Evolutionary conservation across 2,888 invertebrate genomes (phyloP).

Genomic region (Drosophila flavopinicola): DNA sequence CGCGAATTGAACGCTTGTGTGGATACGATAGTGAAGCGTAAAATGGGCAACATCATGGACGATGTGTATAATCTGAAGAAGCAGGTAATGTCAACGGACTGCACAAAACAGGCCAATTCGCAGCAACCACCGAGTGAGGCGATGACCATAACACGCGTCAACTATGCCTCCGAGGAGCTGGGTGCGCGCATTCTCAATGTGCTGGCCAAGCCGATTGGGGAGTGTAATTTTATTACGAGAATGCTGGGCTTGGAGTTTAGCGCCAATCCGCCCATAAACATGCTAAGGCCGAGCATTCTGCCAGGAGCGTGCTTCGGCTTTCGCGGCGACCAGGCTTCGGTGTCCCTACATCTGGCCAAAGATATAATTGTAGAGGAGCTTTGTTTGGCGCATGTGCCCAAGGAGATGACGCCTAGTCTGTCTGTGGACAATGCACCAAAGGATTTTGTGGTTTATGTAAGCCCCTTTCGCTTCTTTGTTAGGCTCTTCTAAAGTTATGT

Average conservation of each 20-base stretch:
- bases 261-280: constrained; percentile 72
- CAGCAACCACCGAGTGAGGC: background rate
- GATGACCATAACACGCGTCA: constrained; percentile 44
- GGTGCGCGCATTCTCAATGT: constrained; percentile 68
- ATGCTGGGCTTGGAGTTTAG: constrained; percentile 69
- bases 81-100: constrained; percentile 38
- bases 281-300: constrained; percentile 58
- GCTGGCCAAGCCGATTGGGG: constrained; percentile 58
- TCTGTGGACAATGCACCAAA: constrained; percentile 75
- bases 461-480: background rate
- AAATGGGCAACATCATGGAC: constrained; percentile 66
- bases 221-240: constrained; percentile 44
- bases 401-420: constrained; percentile 60
- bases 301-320: constrained; percentile 78
- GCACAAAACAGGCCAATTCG: constrained; percentile 2
- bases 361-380: constrained; percentile 65
- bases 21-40: constrained; percentile 63
- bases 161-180: constrained; percentile 75
- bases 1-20: constrained; percentile 44
- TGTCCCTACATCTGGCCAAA: constrained; percentile 62
- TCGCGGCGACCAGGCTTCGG: constrained; percentile 52
- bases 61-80: constrained; percentile 73
- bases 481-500: background rate
- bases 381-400: constrained; percentile 64
- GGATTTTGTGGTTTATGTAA: constrained; percentile 70